These are phyloP conservation scores for Pteronura brasiliensis DNA, from an alignment of 2,113 vertebrate species.

Conservation along the genomic window DNA sequence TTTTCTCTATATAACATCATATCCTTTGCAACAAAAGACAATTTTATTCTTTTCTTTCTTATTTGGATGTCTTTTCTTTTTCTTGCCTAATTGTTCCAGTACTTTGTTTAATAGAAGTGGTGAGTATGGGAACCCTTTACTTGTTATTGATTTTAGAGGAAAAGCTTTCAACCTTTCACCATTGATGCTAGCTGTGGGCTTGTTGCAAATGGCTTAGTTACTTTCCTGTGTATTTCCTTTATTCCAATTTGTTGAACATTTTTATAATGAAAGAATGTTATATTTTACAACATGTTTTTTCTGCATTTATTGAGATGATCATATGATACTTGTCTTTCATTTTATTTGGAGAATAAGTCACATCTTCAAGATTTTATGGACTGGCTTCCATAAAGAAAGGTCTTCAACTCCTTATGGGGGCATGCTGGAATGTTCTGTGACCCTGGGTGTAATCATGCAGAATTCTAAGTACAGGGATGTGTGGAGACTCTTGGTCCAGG, in stretches of 20 bases:
- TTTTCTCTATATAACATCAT: background rate
- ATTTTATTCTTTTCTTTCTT: background rate
- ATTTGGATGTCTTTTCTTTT: background rate
- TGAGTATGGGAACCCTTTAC: background rate
- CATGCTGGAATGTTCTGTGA: background rate
- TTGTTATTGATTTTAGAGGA: background rate
- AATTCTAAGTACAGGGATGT: background rate
- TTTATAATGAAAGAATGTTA: background rate
- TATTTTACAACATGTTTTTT: background rate
- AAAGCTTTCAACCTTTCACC: background rate
- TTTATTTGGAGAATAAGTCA: background rate
- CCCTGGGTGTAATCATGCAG: background rate
- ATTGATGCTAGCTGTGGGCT: background rate
- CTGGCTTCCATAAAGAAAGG: background rate
- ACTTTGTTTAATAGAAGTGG: background rate
- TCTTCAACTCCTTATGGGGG: background rate
- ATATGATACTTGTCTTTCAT: background rate
- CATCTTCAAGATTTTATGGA: background rate
- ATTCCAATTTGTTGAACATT: background rate
- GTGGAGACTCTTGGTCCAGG: background rate
- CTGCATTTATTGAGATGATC: background rate
- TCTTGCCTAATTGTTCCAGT: background rate
- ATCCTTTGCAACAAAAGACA: background rate
- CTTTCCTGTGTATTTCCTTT: background rate
- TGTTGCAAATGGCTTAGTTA: background rate